These are phyloP conservation scores for Yponomeuta cagnagella DNA, from an alignment of 2,888 invertebrate genomes.

Conservation along the genomic window DNA sequence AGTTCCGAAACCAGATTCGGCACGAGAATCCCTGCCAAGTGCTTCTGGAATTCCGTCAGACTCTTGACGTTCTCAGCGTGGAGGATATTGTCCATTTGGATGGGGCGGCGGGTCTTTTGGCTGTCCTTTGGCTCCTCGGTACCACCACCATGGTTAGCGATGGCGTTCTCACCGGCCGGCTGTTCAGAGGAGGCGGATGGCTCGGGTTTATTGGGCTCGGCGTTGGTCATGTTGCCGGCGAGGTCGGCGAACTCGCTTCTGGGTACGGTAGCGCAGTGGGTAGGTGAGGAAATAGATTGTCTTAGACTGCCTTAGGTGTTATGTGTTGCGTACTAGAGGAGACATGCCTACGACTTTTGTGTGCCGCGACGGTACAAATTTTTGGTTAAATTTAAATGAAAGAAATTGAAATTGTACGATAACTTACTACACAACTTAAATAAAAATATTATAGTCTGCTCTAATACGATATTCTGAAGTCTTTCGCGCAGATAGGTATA, in stretches of 20 bases:
- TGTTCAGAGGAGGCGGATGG: conserved; percentile 18
- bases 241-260: conserved; percentile 64
- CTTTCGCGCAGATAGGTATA: too few relatives aligned
- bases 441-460: too few relatives aligned
- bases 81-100: conserved; percentile 9
- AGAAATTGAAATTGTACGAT: too few relatives aligned
- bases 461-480: too few relatives aligned
- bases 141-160: conserved; percentile 20
- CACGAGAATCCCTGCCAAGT: conserved; percentile 7
- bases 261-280: neutral
- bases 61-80: conserved; percentile 14
- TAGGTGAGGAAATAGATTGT: neutral
- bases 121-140: conserved; percentile 19
- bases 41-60: conserved; percentile 14
- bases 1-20: conserved; percentile 9
- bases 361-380: too few relatives aligned
- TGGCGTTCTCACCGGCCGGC: conserved; percentile 18
- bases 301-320: too few relatives aligned
- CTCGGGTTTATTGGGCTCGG: conserved; percentile 26
- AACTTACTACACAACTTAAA: too few relatives aligned
- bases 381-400: too few relatives aligned
- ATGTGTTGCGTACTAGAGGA: too few relatives aligned
- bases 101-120: conserved; percentile 18
- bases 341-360: too few relatives aligned
- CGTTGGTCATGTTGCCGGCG: conserved; percentile 51